Percentiles rank a stretch among this genome's conserved stretches.
Evolutionary conservation across 2,113 vertebrate genomes (phyloP).

Genomic region (Xiphorhynchus elegans): DNA sequence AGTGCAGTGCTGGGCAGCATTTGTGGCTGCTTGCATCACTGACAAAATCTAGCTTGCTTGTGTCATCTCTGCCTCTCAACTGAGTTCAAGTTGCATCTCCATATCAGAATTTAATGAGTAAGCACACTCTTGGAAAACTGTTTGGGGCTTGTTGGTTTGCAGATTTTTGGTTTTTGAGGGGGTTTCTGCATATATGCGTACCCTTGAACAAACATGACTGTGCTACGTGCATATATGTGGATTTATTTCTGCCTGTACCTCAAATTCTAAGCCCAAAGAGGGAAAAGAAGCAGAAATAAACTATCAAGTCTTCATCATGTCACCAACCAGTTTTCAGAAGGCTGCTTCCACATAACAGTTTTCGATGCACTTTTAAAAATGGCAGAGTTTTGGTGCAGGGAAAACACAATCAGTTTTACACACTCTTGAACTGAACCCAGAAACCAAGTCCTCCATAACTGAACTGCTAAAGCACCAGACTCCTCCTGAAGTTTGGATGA

Average conservation of each 20-base stretch:
- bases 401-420: not conserved
- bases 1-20: not conserved
- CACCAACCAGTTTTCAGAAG: not conserved
- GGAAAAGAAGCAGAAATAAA: not conserved
- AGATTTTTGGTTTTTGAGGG: too few relatives aligned
- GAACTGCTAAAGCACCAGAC: not conserved
- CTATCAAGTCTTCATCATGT: not conserved
- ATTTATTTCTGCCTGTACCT: not conserved
- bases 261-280: not conserved
- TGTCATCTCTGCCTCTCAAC: not conserved
- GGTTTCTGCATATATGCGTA: too few relatives aligned
- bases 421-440: not conserved
- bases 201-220: not conserved
- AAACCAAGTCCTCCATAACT: not conserved
- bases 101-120: not conserved
- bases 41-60: not conserved
- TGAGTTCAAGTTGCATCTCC: not conserved
- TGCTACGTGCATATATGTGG: not conserved
- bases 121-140: not conserved
- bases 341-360: not conserved
- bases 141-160: not conserved
- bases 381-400: not conserved
- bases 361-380: not conserved
- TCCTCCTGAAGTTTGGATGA: not conserved
- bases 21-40: not conserved